A percentile compares a stretch with the other conserved stretches of the same genome.
Evolutionary conservation across 2,113 vertebrate species (phyloP).

Genomic region (Solenodon paradoxus): DNA sequence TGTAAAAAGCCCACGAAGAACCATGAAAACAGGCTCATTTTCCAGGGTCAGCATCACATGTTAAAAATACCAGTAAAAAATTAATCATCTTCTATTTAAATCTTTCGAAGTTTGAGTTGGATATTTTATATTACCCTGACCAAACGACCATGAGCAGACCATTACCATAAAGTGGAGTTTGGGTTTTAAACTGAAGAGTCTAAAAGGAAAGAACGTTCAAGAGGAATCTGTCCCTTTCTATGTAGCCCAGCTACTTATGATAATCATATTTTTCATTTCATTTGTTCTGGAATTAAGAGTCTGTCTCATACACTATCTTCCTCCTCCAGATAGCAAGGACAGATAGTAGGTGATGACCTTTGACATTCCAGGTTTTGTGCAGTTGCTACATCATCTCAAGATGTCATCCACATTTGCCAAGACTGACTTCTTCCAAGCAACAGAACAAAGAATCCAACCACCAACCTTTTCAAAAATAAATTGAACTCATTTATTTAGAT

Average conservation of each 20-base stretch:
- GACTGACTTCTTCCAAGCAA: neutral
- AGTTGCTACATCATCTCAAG: neutral
- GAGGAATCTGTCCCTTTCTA: neutral
- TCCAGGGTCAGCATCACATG: neutral
- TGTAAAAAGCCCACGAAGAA: neutral
- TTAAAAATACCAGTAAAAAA: slow-evolving; percentile 26
- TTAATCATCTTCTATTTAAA: neutral
- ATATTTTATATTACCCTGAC: neutral
- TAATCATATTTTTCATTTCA: neutral
- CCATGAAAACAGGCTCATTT: neutral
- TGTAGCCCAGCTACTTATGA: neutral
- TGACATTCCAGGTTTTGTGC: neutral
- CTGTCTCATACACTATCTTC: neutral
- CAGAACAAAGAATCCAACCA: neutral
- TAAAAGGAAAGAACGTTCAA: neutral
- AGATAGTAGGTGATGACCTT: neutral
- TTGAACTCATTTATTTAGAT: neutral
- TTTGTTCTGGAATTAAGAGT: neutral
- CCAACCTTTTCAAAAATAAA: neutral
- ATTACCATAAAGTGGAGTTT: neutral
- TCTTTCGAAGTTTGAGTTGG: neutral
- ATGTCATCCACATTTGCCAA: neutral
- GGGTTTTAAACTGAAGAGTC: neutral
- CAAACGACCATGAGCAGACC: neutral
- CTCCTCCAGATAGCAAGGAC: neutral